phyloP scores from a whole-genome alignment of 2,797 vertebrate species.

The Melopsittacus undulatus region DNA sequence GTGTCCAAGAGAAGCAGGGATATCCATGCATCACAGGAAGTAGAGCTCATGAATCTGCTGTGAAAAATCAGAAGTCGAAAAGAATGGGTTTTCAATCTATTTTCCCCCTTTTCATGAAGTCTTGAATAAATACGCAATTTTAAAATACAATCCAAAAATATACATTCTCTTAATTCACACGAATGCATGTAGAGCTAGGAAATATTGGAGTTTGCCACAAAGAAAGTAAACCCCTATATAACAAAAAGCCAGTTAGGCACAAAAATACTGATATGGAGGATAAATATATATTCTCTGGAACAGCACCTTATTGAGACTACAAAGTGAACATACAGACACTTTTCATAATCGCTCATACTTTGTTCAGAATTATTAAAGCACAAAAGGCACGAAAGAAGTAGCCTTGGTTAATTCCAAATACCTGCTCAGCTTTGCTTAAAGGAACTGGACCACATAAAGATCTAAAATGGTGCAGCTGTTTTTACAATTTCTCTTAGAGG shows the following conservation, averaged over 20 bases:
- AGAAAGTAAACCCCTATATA: not conserved
- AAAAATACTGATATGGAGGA: not conserved
- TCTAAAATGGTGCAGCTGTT: not conserved
- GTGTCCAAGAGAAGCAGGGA: not conserved
- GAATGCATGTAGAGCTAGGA: not conserved
- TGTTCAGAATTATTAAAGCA: not conserved
- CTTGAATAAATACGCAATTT: not conserved
- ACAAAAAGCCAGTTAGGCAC: not conserved
- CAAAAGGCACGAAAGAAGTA: not conserved
- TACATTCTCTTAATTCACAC: not conserved
- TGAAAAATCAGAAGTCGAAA: not conserved
- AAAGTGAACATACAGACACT: not conserved
- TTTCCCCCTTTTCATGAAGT: not conserved
- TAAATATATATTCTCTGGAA: not conserved
- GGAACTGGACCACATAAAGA: not conserved
- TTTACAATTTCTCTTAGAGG: not conserved
- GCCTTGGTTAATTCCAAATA: not conserved
- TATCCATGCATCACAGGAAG: not conserved
- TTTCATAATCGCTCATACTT: not conserved
- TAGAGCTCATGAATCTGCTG: not conserved
- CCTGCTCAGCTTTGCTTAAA: not conserved
- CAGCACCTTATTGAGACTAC: not conserved
- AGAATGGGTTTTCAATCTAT: not conserved
- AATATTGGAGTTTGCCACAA: not conserved
- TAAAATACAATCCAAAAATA: not conserved